Percentiles rank a stretch among this genome's conserved stretches.
Evolutionary conservation across 2,113 vertebrate genomes (phyloP).

Genomic region (Pseudorectes ferrugineus): DNA sequence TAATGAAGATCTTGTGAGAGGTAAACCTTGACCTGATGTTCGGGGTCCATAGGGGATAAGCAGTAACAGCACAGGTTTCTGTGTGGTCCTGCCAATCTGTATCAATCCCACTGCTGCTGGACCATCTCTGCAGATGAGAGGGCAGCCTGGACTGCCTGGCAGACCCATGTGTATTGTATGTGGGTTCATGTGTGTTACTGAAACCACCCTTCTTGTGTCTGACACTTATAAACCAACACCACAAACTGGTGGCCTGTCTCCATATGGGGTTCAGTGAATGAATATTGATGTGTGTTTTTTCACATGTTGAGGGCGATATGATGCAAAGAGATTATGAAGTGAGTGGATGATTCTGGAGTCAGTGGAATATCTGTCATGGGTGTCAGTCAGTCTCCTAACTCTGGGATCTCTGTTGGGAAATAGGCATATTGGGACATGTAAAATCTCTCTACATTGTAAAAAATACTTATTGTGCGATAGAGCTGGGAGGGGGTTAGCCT

Average conservation of each 20-base stretch:
- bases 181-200: not conserved
- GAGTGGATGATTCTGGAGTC: not conserved
- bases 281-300: not conserved
- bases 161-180: not conserved
- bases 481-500: not conserved
- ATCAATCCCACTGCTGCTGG: not conserved
- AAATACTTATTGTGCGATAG: not conserved
- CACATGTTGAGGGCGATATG: not conserved
- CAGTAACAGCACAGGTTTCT: not conserved
- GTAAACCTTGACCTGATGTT: not conserved
- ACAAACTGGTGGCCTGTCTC: not conserved
- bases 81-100: not conserved
- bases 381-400: not conserved
- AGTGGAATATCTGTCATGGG: not conserved
- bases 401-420: not conserved
- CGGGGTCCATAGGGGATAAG: not conserved
- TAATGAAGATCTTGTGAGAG: not conserved
- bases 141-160: not conserved
- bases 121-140: not conserved
- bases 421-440: not conserved
- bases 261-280: not conserved
- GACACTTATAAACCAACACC: not conserved
- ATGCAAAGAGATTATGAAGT: not conserved
- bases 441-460: not conserved
- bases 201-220: not conserved